Evolutionary conservation across 2,888 invertebrate species (phyloP).

Genomic region (Epirrhoe tristata): DNA sequence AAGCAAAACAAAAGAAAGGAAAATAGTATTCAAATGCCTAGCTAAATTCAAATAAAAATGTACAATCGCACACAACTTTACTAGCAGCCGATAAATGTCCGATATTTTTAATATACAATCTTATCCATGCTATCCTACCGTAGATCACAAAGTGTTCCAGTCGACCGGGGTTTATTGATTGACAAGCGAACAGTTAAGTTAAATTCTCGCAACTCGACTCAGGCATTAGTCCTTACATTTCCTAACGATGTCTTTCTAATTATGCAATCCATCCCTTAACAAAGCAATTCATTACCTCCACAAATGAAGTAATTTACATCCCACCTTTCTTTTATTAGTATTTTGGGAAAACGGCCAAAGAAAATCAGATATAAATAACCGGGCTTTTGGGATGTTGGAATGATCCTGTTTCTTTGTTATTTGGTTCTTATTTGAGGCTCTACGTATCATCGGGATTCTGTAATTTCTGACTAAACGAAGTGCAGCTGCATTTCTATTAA

Average conservation of each 20-base stretch:
- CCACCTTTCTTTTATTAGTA: constrained; percentile 7
- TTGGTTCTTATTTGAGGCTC: no score
- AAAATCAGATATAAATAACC: not conserved
- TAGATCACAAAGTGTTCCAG: constrained; percentile 62
- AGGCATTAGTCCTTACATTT: constrained; percentile 71
- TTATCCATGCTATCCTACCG: constrained; percentile 61
- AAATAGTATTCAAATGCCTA: no score
- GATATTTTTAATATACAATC: constrained; percentile 13
- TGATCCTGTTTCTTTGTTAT: no score
- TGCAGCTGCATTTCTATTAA: no score
- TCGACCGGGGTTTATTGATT: constrained; percentile 77
- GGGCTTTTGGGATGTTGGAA: no score
- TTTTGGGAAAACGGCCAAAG: not conserved
- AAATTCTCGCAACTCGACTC: constrained; percentile 72
- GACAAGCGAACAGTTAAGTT: constrained; percentile 81
- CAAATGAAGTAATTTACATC: constrained; percentile 26
- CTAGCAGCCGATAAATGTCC: not conserved
- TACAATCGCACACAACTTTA: no score
- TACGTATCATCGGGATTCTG: no score
- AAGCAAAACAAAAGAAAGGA: no score
- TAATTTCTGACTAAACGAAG: no score
- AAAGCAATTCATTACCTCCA: constrained; percentile 28
- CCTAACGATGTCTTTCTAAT: constrained; percentile 47
- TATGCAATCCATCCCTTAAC: constrained; percentile 30
- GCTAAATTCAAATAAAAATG: no score